A percentile compares a stretch with the other conserved stretches of the same genome.
Evolutionary conservation across 92 coral and sea anemone species (phyloP).

Genomic region (Epizoanthus stellaris): DNA sequence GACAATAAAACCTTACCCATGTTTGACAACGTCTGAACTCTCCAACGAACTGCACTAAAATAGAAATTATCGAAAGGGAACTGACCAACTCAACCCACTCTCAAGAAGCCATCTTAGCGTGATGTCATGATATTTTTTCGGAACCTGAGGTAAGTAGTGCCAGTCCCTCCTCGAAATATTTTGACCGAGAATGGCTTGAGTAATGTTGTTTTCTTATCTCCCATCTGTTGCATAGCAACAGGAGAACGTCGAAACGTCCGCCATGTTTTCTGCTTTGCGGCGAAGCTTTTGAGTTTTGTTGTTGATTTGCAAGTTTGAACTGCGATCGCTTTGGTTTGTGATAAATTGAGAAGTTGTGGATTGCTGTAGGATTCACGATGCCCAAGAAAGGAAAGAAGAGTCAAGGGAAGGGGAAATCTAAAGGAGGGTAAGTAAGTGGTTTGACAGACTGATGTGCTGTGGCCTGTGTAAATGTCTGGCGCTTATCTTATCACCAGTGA

Average conservation of each 20-base stretch:
- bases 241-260: conserved; percentile 16
- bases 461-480: not conserved
- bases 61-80: conserved; percentile 11
- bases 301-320: not conserved
- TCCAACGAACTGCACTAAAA: not conserved
- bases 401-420: conserved; percentile 74
- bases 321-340: not conserved
- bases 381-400: conserved; percentile 97
- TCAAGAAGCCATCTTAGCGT: conserved; percentile 29
- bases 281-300: not conserved
- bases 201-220: not conserved
- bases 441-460: no score
- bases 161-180: not conserved
- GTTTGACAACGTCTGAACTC: conserved; percentile 12
- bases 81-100: not conserved
- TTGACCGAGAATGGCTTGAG: not conserved
- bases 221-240: conserved; percentile 30
- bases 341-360: not conserved
- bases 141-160: conserved; percentile 26
- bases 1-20: conserved; percentile 16
- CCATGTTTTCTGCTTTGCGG: conserved; percentile 16
- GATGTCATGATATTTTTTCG: conserved; percentile 31
- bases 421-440: conserved; percentile 88
- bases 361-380: conserved; percentile 34
- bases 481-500: no score